A percentile compares a stretch with the other conserved stretches of the same genome.
These are phyloP conservation scores for Drosophila algonquin DNA, from an alignment of 2,888 invertebrate species.

Conservation along the genomic window DNA sequence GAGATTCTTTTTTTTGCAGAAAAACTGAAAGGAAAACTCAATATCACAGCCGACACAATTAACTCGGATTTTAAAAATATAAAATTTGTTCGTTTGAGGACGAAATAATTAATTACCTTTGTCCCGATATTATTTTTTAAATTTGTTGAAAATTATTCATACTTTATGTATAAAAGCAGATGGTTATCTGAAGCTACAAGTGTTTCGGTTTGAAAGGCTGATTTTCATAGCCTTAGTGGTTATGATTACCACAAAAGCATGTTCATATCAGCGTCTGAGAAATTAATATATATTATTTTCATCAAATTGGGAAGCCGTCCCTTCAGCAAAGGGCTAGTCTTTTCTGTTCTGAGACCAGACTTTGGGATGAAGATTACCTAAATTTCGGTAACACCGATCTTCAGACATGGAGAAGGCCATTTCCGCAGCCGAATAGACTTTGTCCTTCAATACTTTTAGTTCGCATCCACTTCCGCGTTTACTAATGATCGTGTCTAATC, in stretches of 20 bases:
- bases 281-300: slow-evolving; percentile 36
- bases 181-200: no score
- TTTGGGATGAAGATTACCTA: no score
- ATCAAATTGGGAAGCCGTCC: slow-evolving; percentile 9
- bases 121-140: no score
- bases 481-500: neutral
- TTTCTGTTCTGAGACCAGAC: neutral
- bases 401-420: neutral
- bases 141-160: no score
- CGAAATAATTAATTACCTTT: no score
- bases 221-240: slow-evolving; percentile 58
- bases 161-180: no score
- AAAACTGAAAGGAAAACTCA: no score
- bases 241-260: slow-evolving; percentile 41
- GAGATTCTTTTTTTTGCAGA: no score
- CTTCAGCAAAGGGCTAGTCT: slow-evolving; percentile 18
- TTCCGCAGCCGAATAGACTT: neutral
- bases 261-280: slow-evolving; percentile 18
- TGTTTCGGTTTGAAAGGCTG: no score
- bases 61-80: no score
- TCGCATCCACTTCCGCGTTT: neutral
- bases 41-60: no score
- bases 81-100: no score
- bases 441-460: neutral
- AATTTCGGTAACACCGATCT: neutral